Percentiles rank a stretch among this genome's conserved stretches.
phyloP scores from a whole-genome alignment of 1,140 invertebrate genomes.

The Nebria ingens region DNA sequence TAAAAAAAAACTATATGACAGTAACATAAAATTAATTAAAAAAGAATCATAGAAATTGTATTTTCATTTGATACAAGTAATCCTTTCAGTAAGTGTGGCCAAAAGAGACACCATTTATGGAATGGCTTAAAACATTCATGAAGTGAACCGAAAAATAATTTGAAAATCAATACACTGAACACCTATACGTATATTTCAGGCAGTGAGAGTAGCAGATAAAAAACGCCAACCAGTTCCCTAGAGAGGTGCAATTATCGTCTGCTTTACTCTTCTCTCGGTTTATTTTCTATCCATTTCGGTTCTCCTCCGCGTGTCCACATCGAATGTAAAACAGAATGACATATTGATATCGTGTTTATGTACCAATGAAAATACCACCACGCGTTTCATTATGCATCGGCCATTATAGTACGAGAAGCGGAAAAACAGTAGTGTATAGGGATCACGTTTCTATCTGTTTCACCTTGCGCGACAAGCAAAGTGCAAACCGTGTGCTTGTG shows the following conservation, averaged over 20 bases:
- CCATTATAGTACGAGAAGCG: background rate
- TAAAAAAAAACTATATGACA: too few species aligned
- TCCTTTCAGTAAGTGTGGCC: too few species aligned
- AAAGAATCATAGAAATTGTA: too few species aligned
- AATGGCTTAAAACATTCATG: too few species aligned
- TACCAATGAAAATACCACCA: conserved; percentile 33
- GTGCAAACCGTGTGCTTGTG: background rate
- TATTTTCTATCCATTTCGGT: background rate
- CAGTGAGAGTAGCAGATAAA: background rate
- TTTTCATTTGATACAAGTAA: too few species aligned
- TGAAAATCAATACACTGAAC: too few species aligned
- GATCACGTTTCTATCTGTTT: background rate
- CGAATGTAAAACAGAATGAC: conserved; percentile 22
- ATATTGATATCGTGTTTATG: conserved; percentile 33
- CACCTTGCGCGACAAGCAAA: background rate
- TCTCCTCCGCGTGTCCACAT: conserved; percentile 2
- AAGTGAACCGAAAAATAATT: too few species aligned
- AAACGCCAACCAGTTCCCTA: background rate
- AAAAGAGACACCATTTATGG: too few species aligned
- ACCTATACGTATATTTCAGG: background rate
- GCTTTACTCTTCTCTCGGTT: background rate
- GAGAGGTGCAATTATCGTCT: background rate
- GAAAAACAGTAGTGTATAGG: conserved; percentile 7
- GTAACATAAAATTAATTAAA: too few species aligned
- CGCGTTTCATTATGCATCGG: conserved; percentile 33